Evolutionary conservation across 2,888 invertebrate species (phyloP).

Genomic region (Diadromus collaris): DNA sequence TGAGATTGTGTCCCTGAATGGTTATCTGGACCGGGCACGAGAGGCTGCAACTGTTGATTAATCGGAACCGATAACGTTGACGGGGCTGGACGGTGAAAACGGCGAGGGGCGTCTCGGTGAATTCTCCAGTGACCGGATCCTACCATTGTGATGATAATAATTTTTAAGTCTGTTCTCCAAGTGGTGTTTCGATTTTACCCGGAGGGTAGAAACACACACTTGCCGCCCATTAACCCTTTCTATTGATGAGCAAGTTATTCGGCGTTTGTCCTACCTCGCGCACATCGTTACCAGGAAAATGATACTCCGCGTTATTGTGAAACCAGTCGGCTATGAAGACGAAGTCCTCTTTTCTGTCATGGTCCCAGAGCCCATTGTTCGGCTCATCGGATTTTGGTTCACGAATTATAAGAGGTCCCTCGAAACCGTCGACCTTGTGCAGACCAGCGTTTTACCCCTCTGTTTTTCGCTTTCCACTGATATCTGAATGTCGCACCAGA

Average conservation of each 20-base stretch:
- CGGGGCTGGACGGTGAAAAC: slow-evolving; percentile 78
- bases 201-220: slow-evolving; percentile 10
- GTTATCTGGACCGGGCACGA: slow-evolving; percentile 81
- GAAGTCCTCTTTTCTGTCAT: slow-evolving; percentile 58
- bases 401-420: slow-evolving; percentile 61
- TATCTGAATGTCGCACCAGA: slow-evolving; percentile 87
- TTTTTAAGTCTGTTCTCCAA: neutral
- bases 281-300: slow-evolving; percentile 87
- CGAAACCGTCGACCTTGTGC: slow-evolving; percentile 62
- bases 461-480: slow-evolving; percentile 56
- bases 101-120: slow-evolving; percentile 69
- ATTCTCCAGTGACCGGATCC: slow-evolving; percentile 65
- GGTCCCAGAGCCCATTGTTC: slow-evolving; percentile 57
- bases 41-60: slow-evolving; percentile 82
- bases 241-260: slow-evolving; percentile 91
- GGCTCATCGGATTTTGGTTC: slow-evolving; percentile 49
- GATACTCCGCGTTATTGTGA: slow-evolving; percentile 87
- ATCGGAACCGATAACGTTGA: slow-evolving; percentile 81
- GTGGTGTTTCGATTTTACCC: neutral
- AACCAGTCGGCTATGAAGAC: slow-evolving; percentile 63
- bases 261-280: slow-evolving; percentile 91
- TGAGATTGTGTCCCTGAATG: slow-evolving; percentile 81
- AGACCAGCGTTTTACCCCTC: slow-evolving; percentile 63
- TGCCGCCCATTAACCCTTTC: slow-evolving; percentile 83
- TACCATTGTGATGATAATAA: slow-evolving; percentile 49